These are phyloP conservation scores for Sterrhoptilus dennistouni DNA, from an alignment of 2,113 vertebrate genomes.

Conservation along the genomic window DNA sequence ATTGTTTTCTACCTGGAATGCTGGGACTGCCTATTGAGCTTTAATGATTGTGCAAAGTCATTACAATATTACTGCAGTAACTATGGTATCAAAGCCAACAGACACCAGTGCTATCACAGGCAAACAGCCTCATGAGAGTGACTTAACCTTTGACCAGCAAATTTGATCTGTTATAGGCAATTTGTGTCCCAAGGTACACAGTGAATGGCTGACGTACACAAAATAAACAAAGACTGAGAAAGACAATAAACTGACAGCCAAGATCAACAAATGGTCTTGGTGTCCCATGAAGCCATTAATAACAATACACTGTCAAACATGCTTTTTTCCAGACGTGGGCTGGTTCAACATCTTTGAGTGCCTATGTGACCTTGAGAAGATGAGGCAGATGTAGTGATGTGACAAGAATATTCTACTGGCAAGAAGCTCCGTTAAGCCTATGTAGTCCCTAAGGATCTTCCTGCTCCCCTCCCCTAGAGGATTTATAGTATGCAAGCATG, in stretches of 20 bases:
- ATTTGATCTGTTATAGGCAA: background rate
- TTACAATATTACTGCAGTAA: background rate
- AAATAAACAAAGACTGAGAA: conserved; percentile 55
- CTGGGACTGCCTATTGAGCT: background rate
- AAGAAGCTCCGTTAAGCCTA: background rate
- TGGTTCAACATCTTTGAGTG: background rate
- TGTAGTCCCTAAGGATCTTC: background rate
- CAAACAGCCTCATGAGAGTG: background rate
- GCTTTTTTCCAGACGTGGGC: background rate
- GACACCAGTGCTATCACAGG: background rate
- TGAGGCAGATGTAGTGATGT: background rate
- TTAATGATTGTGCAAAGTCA: background rate
- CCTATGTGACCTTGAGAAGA: background rate
- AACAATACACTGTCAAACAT: background rate
- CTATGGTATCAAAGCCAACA: background rate
- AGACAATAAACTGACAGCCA: conserved; percentile 48
- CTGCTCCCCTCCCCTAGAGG: background rate
- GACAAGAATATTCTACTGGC: background rate
- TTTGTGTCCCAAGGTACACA: conserved; percentile 26
- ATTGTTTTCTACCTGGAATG: background rate
- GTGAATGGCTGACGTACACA: background rate
- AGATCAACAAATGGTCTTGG: conserved; percentile 12
- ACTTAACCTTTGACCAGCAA: conserved; percentile 40
- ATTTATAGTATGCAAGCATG: background rate
- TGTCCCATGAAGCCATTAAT: background rate